Percentiles rank a stretch among this genome's conserved stretches.
These are phyloP conservation scores for Beroe ovata DNA, from an alignment of 37 sponge, comb jelly and placozoan species.

Conservation along the genomic window DNA sequence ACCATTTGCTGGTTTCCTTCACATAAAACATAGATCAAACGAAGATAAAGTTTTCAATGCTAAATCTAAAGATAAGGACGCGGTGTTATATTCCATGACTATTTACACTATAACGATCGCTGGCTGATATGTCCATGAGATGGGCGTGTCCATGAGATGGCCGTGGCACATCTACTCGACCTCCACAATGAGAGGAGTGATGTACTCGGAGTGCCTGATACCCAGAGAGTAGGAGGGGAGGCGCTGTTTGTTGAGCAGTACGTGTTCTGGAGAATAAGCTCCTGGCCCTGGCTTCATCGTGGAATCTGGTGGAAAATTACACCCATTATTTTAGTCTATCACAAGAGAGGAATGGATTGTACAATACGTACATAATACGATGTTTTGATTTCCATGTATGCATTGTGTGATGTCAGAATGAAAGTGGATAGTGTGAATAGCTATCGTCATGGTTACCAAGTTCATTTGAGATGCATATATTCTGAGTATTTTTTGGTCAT, in stretches of 20 bases:
- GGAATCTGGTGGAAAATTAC: conserved; percentile 71
- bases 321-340: neutral
- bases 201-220: conserved; percentile 93
- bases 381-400: too few relatives aligned
- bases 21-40: neutral
- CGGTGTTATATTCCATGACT: too few relatives aligned
- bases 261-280: conserved; percentile 87
- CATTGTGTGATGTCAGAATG: neutral
- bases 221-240: conserved; percentile 88
- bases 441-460: neutral
- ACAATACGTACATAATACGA: neutral
- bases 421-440: neutral
- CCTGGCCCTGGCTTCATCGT: conserved; percentile 95
- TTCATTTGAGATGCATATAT: neutral
- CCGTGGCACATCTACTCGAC: conserved; percentile 54
- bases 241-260: conserved; percentile 75
- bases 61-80: neutral
- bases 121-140: too few relatives aligned
- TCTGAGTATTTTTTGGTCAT: neutral
- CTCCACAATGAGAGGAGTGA: conserved; percentile 90
- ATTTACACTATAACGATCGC: too few relatives aligned
- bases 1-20: neutral
- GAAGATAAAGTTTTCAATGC: neutral
- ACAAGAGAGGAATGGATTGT: neutral
- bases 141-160: neutral